Evolutionary conservation across 1,140 invertebrate genomes (phyloP).

Genomic region (Oreohelix idahoensis): DNA sequence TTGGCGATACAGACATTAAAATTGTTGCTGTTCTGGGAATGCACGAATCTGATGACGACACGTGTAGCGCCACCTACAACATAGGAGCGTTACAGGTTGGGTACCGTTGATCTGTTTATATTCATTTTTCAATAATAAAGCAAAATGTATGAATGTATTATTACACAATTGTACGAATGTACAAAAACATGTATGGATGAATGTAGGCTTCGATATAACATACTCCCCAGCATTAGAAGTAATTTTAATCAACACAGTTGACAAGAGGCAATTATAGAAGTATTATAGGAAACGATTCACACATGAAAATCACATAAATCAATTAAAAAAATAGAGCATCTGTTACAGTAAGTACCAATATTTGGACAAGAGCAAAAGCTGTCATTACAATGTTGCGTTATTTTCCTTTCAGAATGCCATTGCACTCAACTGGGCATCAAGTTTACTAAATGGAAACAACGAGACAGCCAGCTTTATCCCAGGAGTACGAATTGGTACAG

Average conservation of each 20-base stretch:
- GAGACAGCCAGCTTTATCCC: neutral
- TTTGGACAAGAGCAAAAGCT: too few species aligned
- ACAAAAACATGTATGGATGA: too few species aligned
- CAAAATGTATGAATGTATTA: neutral
- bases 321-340: too few species aligned
- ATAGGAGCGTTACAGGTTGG: neutral
- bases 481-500: slow-evolving; percentile 17
- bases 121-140: neutral
- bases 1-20: neutral
- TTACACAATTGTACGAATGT: neutral
- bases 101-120: neutral
- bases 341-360: too few species aligned
- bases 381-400: too few species aligned
- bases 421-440: neutral
- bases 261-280: too few species aligned
- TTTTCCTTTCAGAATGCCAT: neutral
- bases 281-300: too few species aligned
- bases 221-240: too few species aligned
- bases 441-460: neutral
- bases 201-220: too few species aligned
- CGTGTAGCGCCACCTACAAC: neutral
- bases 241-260: too few species aligned
- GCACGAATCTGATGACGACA: neutral
- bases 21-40: slow-evolving; percentile 4
- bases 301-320: too few species aligned